Evolutionary conservation across 1,140 invertebrate species (phyloP), one percentile per base, ranked within the genome.

Genomic region (Drosophila tani): DNA sequence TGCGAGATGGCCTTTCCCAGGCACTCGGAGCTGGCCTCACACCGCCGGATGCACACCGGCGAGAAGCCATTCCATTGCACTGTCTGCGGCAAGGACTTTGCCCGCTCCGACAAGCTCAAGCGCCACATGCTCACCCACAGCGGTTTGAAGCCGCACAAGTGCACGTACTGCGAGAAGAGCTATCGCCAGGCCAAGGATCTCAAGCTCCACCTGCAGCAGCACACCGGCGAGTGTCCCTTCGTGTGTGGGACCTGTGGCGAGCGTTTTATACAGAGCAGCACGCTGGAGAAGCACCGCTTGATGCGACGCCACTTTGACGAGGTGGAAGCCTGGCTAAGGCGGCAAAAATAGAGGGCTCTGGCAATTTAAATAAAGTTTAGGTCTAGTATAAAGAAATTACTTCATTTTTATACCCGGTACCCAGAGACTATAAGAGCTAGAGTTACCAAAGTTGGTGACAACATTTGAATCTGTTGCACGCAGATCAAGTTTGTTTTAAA

Each of bases 231-330:
- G 35, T 91, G 75, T 11, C 82, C 85, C 0, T 90, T 90, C 1
- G 71, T 86, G 8, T 90, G 85, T 15, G 86, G 82, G 50, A 91
- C 85, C 0, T 90, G 85, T 6, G 85, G 85, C 17, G 85, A 90
- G 19, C 86, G 85, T 14, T 90, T 90, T 2, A 90, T 90, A 14
- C 85, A 90, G 46, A 84, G 82, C 50, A 82, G 70, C n/a, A 74
- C 85, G 5, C 66, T 90, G 21, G 85, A 90, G 43, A 90, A 90
- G 50, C 85, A 90, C 35, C 75, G 85, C 15, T 78, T 91, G 65
- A 90, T 90, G 85, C 86, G 85, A 0, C 82, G 85, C 1, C 85
- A 90, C 41, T 90, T 90, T 12, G 86, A 90, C 49, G 80, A 88
- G 43, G 83, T 87, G 4, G 84, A 87, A 12, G 80, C 69, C 41